phyloP scores from a whole-genome alignment of 2,888 invertebrate genomes.

The Cartodere bifasciata region DNA sequence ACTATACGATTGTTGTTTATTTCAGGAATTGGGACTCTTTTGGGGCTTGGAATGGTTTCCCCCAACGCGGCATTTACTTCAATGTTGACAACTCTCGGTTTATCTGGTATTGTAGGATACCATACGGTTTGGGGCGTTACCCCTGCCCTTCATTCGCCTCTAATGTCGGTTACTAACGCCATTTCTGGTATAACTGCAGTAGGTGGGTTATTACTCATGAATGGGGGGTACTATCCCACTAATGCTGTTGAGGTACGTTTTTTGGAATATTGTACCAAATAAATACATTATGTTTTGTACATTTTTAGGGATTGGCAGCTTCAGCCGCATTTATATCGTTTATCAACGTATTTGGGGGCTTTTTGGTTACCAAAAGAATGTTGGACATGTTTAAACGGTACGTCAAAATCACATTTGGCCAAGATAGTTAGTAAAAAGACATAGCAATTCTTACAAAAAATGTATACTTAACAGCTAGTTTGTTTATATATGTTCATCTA shows the following conservation, averaged over 20 bases:
- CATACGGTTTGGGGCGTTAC: slow-evolving; percentile 90
- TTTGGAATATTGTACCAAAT: background rate
- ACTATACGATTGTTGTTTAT: no score
- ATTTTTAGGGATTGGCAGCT: slow-evolving; percentile 56
- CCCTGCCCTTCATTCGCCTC: slow-evolving; percentile 78
- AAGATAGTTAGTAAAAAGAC: background rate
- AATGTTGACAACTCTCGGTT: slow-evolving; percentile 75
- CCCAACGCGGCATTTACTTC: slow-evolving; percentile 76
- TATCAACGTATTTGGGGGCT: slow-evolving; percentile 84
- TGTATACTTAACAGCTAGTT: no score
- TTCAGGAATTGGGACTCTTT: slow-evolving; percentile 53
- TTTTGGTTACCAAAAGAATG: slow-evolving; percentile 82
- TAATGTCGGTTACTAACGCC: slow-evolving; percentile 89
- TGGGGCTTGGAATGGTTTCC: slow-evolving; percentile 59
- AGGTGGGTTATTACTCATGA: slow-evolving; percentile 80
- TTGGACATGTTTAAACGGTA: slow-evolving; percentile 82
- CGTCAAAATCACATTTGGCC: slow-evolving; percentile 1
- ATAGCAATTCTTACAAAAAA: slow-evolving; percentile 1
- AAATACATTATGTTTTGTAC: slow-evolving; percentile 3
- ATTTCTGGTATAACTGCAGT: slow-evolving; percentile 86
- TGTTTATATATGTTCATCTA: no score
- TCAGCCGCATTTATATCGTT: slow-evolving; percentile 77
- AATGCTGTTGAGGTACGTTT: slow-evolving; percentile 54
- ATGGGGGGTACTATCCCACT: slow-evolving; percentile 62
- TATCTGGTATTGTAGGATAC: slow-evolving; percentile 71